phyloP scores from a whole-genome alignment of 2,113 vertebrate species.

The Alces alces region DNA sequence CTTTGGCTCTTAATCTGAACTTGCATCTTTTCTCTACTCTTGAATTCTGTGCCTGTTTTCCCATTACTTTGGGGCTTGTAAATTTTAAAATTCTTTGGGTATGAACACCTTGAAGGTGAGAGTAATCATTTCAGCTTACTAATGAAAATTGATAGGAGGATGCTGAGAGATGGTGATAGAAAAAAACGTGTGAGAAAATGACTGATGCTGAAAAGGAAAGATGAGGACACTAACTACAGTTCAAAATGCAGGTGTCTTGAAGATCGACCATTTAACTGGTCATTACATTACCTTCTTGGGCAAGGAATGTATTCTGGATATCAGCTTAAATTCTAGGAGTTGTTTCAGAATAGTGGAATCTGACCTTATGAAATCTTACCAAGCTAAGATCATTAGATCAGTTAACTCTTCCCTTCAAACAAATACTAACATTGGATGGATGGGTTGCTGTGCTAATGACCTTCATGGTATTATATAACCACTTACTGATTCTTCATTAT shows the following conservation, averaged over 20 bases:
- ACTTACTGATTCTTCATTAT: neutral
- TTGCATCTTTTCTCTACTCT: neutral
- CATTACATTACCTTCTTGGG: neutral
- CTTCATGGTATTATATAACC: neutral
- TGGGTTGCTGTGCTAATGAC: neutral
- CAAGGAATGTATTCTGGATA: neutral
- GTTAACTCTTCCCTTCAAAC: neutral
- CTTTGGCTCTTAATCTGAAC: neutral
- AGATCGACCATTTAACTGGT: neutral
- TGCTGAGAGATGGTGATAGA: neutral
- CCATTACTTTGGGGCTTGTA: neutral
- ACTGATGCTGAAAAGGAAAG: neutral
- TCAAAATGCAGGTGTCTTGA: neutral
- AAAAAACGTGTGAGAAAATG: neutral
- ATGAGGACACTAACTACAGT: neutral
- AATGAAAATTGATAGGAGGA: neutral
- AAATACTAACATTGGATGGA: neutral
- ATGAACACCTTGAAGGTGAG: neutral
- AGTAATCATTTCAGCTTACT: neutral
- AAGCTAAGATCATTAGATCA: neutral
- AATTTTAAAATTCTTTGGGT: neutral
- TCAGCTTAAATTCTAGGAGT: neutral
- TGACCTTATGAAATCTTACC: neutral
- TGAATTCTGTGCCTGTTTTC: neutral
- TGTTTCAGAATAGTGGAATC: neutral